Evolutionary conservation across 2,113 vertebrate species (phyloP).

Genomic region (Microcebus griseorufus): DNA sequence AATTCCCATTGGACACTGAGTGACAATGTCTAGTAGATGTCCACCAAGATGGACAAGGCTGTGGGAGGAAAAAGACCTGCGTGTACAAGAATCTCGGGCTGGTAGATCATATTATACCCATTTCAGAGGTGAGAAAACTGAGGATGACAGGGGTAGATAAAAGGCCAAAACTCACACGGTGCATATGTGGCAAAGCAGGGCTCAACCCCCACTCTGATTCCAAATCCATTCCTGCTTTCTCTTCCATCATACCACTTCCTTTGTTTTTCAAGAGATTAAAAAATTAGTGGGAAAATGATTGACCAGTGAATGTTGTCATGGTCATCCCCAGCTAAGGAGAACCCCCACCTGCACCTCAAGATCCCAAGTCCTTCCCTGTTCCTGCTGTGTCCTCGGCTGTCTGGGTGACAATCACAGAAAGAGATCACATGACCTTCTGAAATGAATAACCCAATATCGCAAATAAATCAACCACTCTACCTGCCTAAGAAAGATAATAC

Average conservation of each 20-base stretch:
- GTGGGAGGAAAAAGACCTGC: background rate
- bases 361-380: background rate
- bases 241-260: background rate
- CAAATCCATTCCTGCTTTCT: background rate
- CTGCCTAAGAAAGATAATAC: background rate
- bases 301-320: background rate
- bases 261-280: background rate
- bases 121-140: conserved; percentile 22
- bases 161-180: background rate
- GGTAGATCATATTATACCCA: background rate
- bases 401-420: too few species aligned
- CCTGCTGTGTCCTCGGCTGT: too few species aligned
- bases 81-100: fast-evolving
- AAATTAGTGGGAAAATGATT: background rate
- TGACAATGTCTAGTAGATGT: background rate
- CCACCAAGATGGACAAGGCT: background rate
- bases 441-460: background rate
- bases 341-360: background rate
- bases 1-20: too few species aligned
- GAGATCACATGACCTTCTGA: background rate
- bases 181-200: background rate
- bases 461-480: background rate
- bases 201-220: background rate
- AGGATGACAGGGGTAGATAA: background rate
- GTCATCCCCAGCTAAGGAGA: background rate